Evolutionary conservation across 2,888 invertebrate species (phyloP), one percentile per base, ranked within the genome.

Genomic region (Pemphredon lugubris): DNA sequence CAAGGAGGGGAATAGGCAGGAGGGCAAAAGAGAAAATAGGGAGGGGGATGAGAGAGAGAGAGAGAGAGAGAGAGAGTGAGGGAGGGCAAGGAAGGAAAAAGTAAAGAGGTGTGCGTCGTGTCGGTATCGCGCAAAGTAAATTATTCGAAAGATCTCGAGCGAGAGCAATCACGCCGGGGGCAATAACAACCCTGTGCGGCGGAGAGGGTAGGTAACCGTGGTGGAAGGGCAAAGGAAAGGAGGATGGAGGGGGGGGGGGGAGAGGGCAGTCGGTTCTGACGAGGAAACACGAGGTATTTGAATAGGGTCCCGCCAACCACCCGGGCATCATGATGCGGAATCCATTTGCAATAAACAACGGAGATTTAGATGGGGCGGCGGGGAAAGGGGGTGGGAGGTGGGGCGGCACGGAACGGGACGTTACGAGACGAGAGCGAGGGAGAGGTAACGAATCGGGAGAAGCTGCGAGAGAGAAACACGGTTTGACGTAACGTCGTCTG

Each of bases 261-360:
- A n/a, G 54, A 32, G 47, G 61, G 60, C 59, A 60, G 75, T 42
- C 61, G 66, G 71, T 50, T 55, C 73, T 74, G 83, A 84, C 83
- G 82, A 83, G 85, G 80, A 86, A 84, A 85, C 80, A 85, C 84
- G 82, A 83, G 83, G 82, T 84, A 86, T 86, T 85, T 84, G 84
- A 86, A 84, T 86, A 83, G 85, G 84, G 84, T 83, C 80, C 76
- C 84, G 77, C 54, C n/a, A 86, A 79, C 83, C 82, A 82, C 84
- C 79, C 81, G 82, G 84, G 85, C 83, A 83, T 87, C 86, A 83
- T 86, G 84, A 86, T 86, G 87, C 83, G 85, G 86, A 89, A 89
- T 89, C 88, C 89, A 89, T 89, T 89, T 89, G 89, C 89, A 89
- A 89, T 89, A 89, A 89, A 89, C 89, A 89, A 89, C 89, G 80